Evolutionary conservation across 2,888 invertebrate species (phyloP).

Genomic region (Ormyrus rosae): DNA sequence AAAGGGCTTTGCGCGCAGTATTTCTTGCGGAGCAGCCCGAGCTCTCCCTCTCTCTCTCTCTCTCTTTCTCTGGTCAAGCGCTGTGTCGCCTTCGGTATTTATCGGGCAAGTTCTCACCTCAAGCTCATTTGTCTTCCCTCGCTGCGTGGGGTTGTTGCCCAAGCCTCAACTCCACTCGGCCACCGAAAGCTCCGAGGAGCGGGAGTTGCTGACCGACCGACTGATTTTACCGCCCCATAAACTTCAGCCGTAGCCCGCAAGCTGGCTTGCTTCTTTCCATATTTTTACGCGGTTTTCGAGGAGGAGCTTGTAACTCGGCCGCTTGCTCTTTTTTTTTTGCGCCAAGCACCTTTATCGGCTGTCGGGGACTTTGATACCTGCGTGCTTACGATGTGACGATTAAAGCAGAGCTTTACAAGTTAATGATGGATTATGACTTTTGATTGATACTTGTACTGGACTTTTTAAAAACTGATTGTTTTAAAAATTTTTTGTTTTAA

Average conservation of each 20-base stretch:
- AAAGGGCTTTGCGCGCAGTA: conserved; percentile 66
- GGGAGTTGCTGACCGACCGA: conserved; percentile 34
- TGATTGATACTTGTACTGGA: too few species aligned
- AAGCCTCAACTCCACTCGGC: conserved; percentile 3
- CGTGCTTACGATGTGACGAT: too few species aligned
- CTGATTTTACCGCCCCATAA: conserved; percentile 49
- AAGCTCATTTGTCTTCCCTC: conserved; percentile 75
- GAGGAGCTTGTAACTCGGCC: background rate
- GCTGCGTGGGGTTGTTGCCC: conserved; percentile 24
- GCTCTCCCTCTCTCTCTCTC: conserved; percentile 37
- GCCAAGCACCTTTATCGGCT: too few species aligned
- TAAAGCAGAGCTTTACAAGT: too few species aligned
- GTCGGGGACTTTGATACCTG: too few species aligned
- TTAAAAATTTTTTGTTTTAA: too few species aligned
- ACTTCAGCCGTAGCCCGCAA: conserved; percentile 10
- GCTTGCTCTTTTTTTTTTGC: too few species aligned
- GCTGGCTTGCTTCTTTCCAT: conserved; percentile 49
- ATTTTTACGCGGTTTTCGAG: background rate
- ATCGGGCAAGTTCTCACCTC: conserved; percentile 76
- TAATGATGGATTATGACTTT: too few species aligned
- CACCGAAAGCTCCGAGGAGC: conserved; percentile 8
- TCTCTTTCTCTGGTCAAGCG: conserved; percentile 71
- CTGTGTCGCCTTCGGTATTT: conserved; percentile 76
- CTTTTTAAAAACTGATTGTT: too few species aligned
- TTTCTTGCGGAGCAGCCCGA: conserved; percentile 70